Evolutionary conservation across 2,113 vertebrate genomes (phyloP).

Genomic region (Pungitius pungitius): DNA sequence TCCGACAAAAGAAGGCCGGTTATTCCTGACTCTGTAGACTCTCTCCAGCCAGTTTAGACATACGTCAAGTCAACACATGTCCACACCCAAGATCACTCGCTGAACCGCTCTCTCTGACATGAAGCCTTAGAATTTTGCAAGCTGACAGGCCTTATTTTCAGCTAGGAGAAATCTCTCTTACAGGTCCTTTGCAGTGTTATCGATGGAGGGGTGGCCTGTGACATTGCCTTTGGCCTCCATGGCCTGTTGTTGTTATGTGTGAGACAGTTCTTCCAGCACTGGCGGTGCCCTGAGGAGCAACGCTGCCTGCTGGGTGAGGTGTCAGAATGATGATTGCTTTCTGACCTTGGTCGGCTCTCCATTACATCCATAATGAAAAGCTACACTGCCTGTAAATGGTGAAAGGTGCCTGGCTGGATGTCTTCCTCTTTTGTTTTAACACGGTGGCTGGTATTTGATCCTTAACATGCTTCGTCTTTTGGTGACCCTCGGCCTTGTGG

Average conservation of each 20-base stretch:
- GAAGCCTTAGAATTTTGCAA: constrained; percentile 39
- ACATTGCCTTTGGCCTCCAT: constrained; percentile 70
- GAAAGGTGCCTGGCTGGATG: constrained; percentile 68
- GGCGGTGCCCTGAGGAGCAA: constrained; percentile 46
- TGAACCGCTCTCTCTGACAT: constrained; percentile 45
- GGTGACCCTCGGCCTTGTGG: constrained; percentile 57
- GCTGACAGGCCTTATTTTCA: constrained; percentile 59
- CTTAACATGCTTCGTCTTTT: constrained; percentile 63
- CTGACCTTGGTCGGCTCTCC: constrained; percentile 76
- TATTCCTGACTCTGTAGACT: constrained; percentile 32
- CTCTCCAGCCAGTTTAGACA: constrained; percentile 43
- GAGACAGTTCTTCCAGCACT: constrained; percentile 48
- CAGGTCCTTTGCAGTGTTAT: constrained; percentile 65
- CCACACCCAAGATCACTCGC: constrained; percentile 33
- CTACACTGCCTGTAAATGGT: constrained; percentile 76
- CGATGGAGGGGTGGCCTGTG: constrained; percentile 67
- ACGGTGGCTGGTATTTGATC: constrained; percentile 79
- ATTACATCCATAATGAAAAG: constrained; percentile 79
- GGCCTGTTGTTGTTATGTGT: constrained; percentile 64
- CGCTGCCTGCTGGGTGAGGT: constrained; percentile 73
- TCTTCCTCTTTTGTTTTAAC: constrained; percentile 75
- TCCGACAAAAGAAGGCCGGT: constrained; percentile 15
- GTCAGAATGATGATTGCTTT: constrained; percentile 79
- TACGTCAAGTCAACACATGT: constrained; percentile 47
- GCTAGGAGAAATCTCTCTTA: constrained; percentile 57